Percentiles rank a stretch among this genome's conserved stretches.
These are phyloP conservation scores for Melanostoma mellinum DNA, from an alignment of 2,888 invertebrate species.

Conservation along the genomic window DNA sequence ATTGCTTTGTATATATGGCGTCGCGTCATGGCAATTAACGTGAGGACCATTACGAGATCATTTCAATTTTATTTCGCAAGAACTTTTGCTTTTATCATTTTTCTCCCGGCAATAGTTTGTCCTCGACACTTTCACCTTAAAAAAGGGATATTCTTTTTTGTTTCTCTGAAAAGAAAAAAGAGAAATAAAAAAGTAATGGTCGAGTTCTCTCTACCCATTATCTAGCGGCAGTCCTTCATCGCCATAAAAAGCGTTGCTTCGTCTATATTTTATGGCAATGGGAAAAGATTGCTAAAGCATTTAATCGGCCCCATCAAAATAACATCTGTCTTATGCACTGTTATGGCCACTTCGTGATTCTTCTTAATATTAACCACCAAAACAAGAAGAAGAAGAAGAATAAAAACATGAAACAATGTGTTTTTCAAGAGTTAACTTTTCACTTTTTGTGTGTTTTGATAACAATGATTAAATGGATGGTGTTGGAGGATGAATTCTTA, in stretches of 20 bases:
- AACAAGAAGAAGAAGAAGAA: conserved; percentile 11
- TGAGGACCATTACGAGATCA: neutral
- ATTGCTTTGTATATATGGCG: neutral
- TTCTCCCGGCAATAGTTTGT: neutral
- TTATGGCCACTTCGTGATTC: conserved; percentile 21
- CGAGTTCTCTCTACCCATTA: neutral
- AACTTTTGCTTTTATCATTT: neutral
- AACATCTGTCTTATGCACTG: neutral
- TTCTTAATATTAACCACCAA: conserved; percentile 12
- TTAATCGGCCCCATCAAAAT: neutral
- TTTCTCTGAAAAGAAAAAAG: neutral
- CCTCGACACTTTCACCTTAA: neutral
- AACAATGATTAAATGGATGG: conserved; percentile 39
- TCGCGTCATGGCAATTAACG: conserved; percentile 2
- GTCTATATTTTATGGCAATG: neutral
- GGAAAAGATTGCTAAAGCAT: neutral
- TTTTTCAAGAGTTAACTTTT: conserved; percentile 27
- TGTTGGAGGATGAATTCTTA: conserved; percentile 8
- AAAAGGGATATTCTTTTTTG: neutral
- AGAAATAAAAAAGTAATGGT: neutral
- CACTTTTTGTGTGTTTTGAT: conserved; percentile 17
- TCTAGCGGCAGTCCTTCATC: neutral
- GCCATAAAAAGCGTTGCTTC: neutral
- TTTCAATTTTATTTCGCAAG: neutral
- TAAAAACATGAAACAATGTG: conserved; percentile 5